Evolutionary conservation across 2,113 vertebrate genomes (phyloP), one percentile per base, ranked within the genome.

Genomic region (Lycaon pictus): DNA sequence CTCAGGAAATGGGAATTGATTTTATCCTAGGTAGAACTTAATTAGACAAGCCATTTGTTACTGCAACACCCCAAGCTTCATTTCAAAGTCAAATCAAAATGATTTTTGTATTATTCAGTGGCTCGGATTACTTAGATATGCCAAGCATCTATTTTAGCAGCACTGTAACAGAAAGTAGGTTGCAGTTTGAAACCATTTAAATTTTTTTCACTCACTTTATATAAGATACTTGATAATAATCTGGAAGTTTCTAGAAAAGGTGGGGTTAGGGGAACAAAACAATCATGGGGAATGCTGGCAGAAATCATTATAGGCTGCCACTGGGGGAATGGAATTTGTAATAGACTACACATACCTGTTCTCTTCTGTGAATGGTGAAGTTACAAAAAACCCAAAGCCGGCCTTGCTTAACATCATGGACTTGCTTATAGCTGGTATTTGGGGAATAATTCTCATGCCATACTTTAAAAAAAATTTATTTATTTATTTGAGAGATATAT

Each of bases 51-150:
- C 91, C 63, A 55, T 92, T 71, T 60, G 63, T 87, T 95, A 63
- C 35, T n/a, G 23, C 76, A 92, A 93, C 32, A 90, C 60, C 87
- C 84, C 27, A 74, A 81, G 81, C 77, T 87, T 94, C 94, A 81
- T 89, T 93, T 88, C 88, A 95, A 92, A 97, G 90, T 93, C 76
- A 65, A 85, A 88, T 80, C n/a, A 51, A 80, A 96, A 71, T 95
- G 27, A 51, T 65, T 92, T 96, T 83, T 90, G 43, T 60, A 48
- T 91, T 71, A 16, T 32, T 60, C 55, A 43, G 15, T 77, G 35
- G 55, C 62, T 71, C 29, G 9, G 43, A 69, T 93, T 53, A 17
- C n/a, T 32, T 19, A n/a, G 27, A 27, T 37, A 11, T 71, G 69
- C 65, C n/a, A 12, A 37, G 79, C 35, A 51, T 51, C 37, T 29